Percentiles rank a stretch among this genome's conserved stretches.
phyloP scores from a whole-genome alignment of 2,113 vertebrate genomes.

The Axis porcinus region DNA sequence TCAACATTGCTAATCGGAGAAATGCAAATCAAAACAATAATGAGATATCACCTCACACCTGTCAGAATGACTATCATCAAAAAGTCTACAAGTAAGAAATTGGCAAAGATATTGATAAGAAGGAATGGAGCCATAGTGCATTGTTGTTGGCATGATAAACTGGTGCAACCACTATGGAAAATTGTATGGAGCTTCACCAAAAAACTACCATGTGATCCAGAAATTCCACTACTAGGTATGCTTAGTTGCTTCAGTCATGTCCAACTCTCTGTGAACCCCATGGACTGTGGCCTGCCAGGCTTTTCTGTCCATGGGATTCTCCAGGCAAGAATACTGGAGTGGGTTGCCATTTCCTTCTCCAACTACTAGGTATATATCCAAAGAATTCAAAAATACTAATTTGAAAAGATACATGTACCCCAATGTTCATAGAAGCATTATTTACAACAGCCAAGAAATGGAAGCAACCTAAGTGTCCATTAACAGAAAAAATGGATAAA shows the following conservation, averaged over 20 bases:
- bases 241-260: background rate
- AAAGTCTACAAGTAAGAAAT: background rate
- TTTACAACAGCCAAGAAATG: background rate
- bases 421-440: background rate
- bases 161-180: background rate
- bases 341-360: background rate
- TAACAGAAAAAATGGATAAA: background rate
- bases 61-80: background rate
- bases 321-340: background rate
- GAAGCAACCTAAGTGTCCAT: background rate
- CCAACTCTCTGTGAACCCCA: background rate
- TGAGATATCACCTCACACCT: background rate
- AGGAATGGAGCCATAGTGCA: background rate
- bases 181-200: background rate
- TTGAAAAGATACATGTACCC: background rate
- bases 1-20: background rate
- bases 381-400: background rate
- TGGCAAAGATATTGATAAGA: background rate
- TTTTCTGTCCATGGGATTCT: background rate
- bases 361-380: background rate
- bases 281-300: background rate
- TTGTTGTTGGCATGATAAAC: background rate
- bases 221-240: background rate
- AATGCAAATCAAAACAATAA: background rate
- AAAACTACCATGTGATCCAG: background rate